Evolutionary conservation across 2,888 invertebrate species (phyloP).

Genomic region (Agrotis puta): DNA sequence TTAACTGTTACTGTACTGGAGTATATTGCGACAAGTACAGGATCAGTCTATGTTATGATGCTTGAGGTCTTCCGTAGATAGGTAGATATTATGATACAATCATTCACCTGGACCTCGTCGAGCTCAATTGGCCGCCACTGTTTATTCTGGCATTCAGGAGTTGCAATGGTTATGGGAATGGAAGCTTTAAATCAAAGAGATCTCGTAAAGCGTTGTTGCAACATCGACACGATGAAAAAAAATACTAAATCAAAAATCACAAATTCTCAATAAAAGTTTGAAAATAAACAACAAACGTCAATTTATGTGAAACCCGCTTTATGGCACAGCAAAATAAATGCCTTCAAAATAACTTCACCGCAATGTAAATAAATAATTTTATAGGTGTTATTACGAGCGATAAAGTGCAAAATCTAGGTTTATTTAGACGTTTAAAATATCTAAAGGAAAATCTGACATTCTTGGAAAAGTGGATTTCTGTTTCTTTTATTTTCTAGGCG

Average conservation of each 20-base stretch:
- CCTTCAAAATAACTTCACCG: slow-evolving; percentile 31
- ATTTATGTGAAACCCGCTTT: slow-evolving; percentile 14
- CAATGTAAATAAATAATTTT: slow-evolving; percentile 44
- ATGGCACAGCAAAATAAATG: slow-evolving; percentile 22
- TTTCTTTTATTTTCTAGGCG: slow-evolving; percentile 18
- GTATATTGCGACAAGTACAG: too few species aligned
- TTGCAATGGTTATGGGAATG: too few species aligned
- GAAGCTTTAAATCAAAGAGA: too few species aligned
- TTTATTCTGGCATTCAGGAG: too few species aligned
- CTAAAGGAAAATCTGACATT: slow-evolving; percentile 33
- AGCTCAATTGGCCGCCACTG: too few species aligned
- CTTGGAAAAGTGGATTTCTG: slow-evolving; percentile 11
- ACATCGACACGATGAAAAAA: not conserved
- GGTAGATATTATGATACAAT: too few species aligned
- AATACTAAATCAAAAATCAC: not conserved
- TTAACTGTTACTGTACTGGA: too few species aligned
- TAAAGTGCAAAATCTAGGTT: slow-evolving; percentile 50
- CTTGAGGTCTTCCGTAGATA: not conserved
- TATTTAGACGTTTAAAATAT: slow-evolving; percentile 41
- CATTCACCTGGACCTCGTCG: too few species aligned
- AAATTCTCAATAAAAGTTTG: not conserved
- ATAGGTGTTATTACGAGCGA: slow-evolving; percentile 50
- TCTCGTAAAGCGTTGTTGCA: too few species aligned
- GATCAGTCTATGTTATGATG: not conserved
- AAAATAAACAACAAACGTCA: slow-evolving; percentile 1